Evolutionary conservation across 2,113 vertebrate genomes (phyloP).

Genomic region (Rhineura floridana): DNA sequence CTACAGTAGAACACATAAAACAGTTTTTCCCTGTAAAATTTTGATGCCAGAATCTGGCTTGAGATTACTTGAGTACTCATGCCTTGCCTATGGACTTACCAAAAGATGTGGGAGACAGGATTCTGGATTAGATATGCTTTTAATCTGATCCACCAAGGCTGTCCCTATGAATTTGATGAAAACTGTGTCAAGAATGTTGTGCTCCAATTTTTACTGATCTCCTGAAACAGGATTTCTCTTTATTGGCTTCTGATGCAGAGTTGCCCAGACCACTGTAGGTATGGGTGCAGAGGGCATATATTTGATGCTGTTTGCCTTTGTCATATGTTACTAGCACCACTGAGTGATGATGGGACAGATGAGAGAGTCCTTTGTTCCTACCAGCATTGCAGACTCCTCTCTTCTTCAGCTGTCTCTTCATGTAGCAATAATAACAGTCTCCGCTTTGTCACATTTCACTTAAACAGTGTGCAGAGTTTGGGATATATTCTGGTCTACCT

Average conservation of each 20-base stretch:
- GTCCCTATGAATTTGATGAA: background rate
- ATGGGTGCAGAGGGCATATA: background rate
- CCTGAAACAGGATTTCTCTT: background rate
- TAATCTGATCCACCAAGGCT: background rate
- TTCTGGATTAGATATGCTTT: background rate
- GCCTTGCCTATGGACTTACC: no score
- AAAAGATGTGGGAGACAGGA: background rate
- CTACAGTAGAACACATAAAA: background rate
- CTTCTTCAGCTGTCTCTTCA: no score
- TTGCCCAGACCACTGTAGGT: no score
- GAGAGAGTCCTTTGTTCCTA: background rate
- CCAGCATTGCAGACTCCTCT: background rate
- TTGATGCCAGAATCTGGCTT: background rate
- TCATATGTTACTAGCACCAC: no score
- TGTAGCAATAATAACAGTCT: background rate
- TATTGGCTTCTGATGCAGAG: background rate
- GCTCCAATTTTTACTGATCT: background rate
- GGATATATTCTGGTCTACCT: no score
- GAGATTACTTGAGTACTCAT: background rate
- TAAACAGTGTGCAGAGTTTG: background rate
- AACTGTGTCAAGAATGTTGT: background rate
- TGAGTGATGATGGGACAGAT: no score
- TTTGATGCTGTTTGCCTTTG: background rate
- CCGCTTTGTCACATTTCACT: background rate
- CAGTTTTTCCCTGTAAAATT: background rate